A percentile compares a stretch with the other conserved stretches of the same genome.
These are phyloP conservation scores for Digitonthophagus gazella DNA, from an alignment of 2,888 invertebrate species.

Conservation along the genomic window DNA sequence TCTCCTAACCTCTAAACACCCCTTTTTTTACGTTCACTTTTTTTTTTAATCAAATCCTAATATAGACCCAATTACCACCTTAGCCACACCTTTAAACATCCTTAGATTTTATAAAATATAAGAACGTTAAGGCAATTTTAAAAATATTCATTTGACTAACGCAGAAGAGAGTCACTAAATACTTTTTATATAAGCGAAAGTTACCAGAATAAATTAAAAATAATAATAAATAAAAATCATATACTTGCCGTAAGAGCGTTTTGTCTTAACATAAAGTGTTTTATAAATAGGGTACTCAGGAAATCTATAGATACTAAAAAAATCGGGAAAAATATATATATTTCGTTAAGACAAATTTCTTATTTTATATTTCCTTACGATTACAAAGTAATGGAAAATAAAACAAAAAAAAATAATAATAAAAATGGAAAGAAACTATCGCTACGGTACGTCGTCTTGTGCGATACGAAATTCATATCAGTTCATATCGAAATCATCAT, in stretches of 20 bases:
- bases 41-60: neutral
- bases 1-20: constrained; percentile 2
- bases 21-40: constrained; percentile 5
- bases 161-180: neutral
- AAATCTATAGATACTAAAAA: neutral
- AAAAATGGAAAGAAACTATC: neutral
- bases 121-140: neutral
- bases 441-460: neutral
- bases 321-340: neutral
- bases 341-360: neutral
- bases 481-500: neutral
- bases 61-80: neutral
- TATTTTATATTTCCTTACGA: neutral
- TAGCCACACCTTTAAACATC: neutral
- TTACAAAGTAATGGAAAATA: too few relatives aligned
- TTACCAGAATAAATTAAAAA: neutral
- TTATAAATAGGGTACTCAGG: neutral
- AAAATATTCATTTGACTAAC: too few relatives aligned
- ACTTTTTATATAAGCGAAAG: neutral
- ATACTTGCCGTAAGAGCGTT: neutral
- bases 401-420: neutral
- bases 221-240: neutral
- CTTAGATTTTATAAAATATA: neutral
- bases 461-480: neutral
- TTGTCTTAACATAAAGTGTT: neutral